Evolutionary conservation across 1,140 invertebrate species (phyloP).

Genomic region (Lepidostoma basale): DNA sequence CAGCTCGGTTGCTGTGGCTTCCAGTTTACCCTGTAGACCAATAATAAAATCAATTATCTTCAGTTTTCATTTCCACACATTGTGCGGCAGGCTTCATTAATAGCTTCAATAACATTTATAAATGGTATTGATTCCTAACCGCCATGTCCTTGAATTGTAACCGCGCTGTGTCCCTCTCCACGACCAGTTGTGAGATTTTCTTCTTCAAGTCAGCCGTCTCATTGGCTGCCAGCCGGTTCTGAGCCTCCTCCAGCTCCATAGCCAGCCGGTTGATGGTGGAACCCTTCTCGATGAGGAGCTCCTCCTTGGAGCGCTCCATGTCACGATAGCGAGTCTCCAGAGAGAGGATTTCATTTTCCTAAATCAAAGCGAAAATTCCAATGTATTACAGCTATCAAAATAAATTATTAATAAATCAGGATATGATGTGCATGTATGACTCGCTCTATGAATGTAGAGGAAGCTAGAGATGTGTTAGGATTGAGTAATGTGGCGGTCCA

Average conservation of each 20-base stretch:
- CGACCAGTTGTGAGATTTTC: conserved; percentile 51
- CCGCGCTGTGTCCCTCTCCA: conserved; percentile 51
- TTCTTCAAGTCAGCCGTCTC: conserved; percentile 51
- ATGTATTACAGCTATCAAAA: conserved; percentile 4
- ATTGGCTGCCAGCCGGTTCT: conserved; percentile 51
- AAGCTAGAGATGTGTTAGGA: no score
- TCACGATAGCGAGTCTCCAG: conserved; percentile 60
- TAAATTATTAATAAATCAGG: no score
- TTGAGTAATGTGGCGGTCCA: no score
- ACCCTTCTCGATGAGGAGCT: conserved; percentile 61
- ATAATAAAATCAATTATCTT: neutral
- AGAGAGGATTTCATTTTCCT: conserved; percentile 61
- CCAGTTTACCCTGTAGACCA: conserved; percentile 53
- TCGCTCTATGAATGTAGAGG: no score
- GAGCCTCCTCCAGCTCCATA: conserved; percentile 59
- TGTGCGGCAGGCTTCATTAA: neutral
- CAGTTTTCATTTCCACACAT: neutral
- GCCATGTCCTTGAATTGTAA: conserved; percentile 58
- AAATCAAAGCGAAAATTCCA: conserved; percentile 13
- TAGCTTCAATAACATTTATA: neutral
- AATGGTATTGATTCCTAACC: conserved; percentile 45
- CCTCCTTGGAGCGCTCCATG: conserved; percentile 60
- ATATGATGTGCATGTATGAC: no score
- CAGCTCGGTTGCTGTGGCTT: conserved; percentile 56
- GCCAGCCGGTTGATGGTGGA: conserved; percentile 61